Conservation (phyloP, 2,888 invertebrate genomes). For the Muscina levida region DNA sequence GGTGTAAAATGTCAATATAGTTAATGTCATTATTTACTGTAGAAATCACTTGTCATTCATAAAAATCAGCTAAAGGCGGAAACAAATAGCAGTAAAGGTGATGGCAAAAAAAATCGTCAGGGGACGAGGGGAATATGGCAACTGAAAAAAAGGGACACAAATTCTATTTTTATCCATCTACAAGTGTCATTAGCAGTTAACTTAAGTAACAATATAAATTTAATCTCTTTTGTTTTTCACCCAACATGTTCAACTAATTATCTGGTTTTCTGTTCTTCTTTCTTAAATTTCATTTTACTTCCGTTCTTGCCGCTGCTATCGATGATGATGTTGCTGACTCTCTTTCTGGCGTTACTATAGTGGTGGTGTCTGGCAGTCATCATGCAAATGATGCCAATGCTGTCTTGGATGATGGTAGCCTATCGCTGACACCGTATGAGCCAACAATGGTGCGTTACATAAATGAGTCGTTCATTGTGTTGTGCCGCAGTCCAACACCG, state of each 20-base stretch:
- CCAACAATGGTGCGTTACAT: slow-evolving; percentile 79
- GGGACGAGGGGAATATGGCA: not conserved
- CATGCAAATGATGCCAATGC: slow-evolving; percentile 68
- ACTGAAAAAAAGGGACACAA: not conserved
- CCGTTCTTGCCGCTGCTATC: slow-evolving; percentile 7
- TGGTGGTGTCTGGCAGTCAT: slow-evolving; percentile 73
- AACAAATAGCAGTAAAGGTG: no score
- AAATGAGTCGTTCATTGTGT: slow-evolving; percentile 80
- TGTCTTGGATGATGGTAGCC: slow-evolving; percentile 52
- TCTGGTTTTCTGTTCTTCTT: slow-evolving; percentile 37
- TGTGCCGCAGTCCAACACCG: slow-evolving; percentile 75
- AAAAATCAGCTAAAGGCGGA: not conserved
- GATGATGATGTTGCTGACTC: not conserved
- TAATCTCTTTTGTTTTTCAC: slow-evolving; percentile 54
- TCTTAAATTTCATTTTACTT: slow-evolving; percentile 29
- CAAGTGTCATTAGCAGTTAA: slow-evolving; percentile 48
- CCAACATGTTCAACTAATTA: slow-evolving; percentile 60
- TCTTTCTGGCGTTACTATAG: slow-evolving; percentile 68
- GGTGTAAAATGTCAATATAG: not conserved
- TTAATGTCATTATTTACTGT: not conserved
- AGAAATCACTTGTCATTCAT: not conserved
- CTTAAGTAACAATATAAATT: slow-evolving; percentile 56
- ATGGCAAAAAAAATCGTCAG: not conserved
- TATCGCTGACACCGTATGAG: slow-evolving; percentile 76
- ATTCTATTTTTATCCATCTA: slow-evolving; percentile 30